Evolutionary conservation across 2,797 vertebrate species (phyloP).

Genomic region (Lagodon rhomboides): DNA sequence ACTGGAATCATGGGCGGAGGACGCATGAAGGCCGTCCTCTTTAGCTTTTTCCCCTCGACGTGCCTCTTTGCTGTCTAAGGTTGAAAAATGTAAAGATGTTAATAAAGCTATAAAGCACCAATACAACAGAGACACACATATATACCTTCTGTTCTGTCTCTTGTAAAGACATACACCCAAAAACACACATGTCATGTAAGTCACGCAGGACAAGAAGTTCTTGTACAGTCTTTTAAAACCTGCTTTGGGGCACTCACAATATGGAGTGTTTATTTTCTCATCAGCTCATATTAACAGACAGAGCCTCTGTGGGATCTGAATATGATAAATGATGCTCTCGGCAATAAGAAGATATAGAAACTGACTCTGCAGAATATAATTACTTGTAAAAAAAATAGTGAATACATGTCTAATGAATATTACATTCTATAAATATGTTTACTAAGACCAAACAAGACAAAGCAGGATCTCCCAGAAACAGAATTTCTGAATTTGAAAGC

Average conservation of each 20-base stretch:
- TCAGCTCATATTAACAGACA: slow-evolving; percentile 69
- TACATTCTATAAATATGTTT: slow-evolving; percentile 18
- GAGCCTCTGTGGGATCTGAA: slow-evolving; percentile 58
- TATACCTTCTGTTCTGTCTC: slow-evolving; percentile 16
- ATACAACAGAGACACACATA: not conserved
- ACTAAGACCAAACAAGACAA: not conserved
- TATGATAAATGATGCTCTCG: slow-evolving; percentile 70
- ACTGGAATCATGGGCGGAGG: slow-evolving; percentile 90
- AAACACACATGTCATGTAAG: slow-evolving; percentile 16
- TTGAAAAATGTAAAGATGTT: slow-evolving; percentile 25
- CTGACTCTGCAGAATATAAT: slow-evolving; percentile 28
- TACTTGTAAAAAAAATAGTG: not conserved
- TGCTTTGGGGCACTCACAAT: slow-evolving; percentile 31
- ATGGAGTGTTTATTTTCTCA: slow-evolving; percentile 58
- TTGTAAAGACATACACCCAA: slow-evolving; percentile 4
- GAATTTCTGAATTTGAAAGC: slow-evolving; percentile 4
- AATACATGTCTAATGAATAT: slow-evolving; percentile 25
- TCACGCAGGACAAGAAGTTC: slow-evolving; percentile 31
- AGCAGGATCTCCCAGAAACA: slow-evolving; percentile 11
- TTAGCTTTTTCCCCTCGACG: slow-evolving; percentile 86
- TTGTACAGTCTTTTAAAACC: slow-evolving; percentile 39
- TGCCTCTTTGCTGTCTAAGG: slow-evolving; percentile 87
- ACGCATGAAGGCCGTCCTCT: slow-evolving; percentile 88
- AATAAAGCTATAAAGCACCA: slow-evolving; percentile 13
- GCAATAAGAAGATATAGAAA: slow-evolving; percentile 43